These are phyloP conservation scores for Riparia riparia DNA, from an alignment of 2,113 vertebrate genomes.

Conservation along the genomic window DNA sequence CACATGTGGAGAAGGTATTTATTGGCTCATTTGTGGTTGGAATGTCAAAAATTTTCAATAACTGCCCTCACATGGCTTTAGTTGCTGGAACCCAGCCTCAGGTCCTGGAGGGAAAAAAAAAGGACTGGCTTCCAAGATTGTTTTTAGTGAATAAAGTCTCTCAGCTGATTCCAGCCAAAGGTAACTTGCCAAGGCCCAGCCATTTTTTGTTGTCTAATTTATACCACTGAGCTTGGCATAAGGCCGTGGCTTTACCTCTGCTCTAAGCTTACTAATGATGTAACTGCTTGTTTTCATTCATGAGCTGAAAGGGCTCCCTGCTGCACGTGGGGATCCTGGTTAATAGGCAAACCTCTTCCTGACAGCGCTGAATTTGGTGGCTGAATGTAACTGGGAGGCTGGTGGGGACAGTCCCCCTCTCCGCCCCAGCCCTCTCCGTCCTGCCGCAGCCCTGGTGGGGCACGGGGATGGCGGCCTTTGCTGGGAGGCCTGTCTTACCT, in stretches of 20 bases:
- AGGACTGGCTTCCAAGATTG: conserved; percentile 73
- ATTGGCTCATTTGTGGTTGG: conserved; percentile 91
- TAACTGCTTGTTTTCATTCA: conserved; percentile 81
- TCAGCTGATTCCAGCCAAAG: conserved; percentile 82
- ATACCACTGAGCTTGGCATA: conserved; percentile 74
- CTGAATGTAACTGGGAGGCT: not conserved
- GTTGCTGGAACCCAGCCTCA: conserved; percentile 76
- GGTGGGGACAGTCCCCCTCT: not conserved
- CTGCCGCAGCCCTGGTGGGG: not conserved
- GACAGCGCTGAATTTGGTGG: not conserved
- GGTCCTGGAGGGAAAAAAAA: conserved; percentile 64
- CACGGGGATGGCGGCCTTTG: not conserved
- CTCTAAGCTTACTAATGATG: conserved; percentile 79
- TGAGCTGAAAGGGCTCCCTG: conserved; percentile 69
- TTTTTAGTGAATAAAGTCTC: conserved; percentile 81
- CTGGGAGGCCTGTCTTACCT: conserved; percentile 1
- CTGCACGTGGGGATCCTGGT: conserved; percentile 64
- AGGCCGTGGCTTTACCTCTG: conserved; percentile 70
- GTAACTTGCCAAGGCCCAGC: conserved; percentile 75
- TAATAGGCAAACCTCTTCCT: conserved; percentile 61
- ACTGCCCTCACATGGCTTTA: conserved; percentile 86
- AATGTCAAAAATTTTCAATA: conserved; percentile 93
- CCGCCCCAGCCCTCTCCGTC: fast-evolving
- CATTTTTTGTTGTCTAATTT: conserved; percentile 81
- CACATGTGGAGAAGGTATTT: conserved; percentile 92